A percentile compares a stretch with the other conserved stretches of the same genome.
Evolutionary conservation across 2,113 vertebrate species (phyloP).

Genomic region (Toxotes chatareus): DNA sequence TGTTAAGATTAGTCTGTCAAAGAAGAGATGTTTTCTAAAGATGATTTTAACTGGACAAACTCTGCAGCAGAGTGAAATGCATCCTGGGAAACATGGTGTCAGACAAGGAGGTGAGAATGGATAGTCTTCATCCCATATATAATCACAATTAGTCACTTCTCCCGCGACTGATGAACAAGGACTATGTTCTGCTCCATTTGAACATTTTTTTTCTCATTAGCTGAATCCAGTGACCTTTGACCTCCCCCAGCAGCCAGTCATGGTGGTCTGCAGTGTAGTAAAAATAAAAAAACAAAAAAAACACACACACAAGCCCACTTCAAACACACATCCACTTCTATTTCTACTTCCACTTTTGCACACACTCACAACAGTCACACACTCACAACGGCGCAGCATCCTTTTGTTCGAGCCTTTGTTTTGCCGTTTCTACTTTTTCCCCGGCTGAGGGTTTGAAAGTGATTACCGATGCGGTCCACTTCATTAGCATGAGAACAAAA

Average conservation of each 20-base stretch:
- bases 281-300: conserved; percentile 24
- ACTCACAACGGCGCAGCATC: conserved; percentile 51
- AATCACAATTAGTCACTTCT: conserved; percentile 31
- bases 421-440: conserved; percentile 69
- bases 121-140: not conserved
- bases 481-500: conserved; percentile 86
- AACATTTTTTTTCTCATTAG: conserved; percentile 41
- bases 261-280: not conserved
- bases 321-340: conserved; percentile 36
- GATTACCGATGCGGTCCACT: conserved; percentile 82
- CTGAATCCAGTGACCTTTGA: conserved; percentile 49
- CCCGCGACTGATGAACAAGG: not conserved
- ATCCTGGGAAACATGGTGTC: conserved; percentile 42
- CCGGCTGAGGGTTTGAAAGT: conserved; percentile 81
- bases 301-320: conserved; percentile 24
- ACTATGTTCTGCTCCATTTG: conserved; percentile 11
- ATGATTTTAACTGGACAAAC: not conserved
- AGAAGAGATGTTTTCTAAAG: not conserved
- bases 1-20: too few species aligned
- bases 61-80: conserved; percentile 11
- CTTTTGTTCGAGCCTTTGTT: conserved; percentile 75
- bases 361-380: conserved; percentile 19
- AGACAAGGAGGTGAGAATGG: conserved; percentile 1
- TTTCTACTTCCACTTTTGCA: conserved; percentile 50
- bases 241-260: conserved; percentile 40